A percentile compares a stretch with the other conserved stretches of the same genome.
These are phyloP conservation scores for Nomada ruficornis DNA, from an alignment of 2,888 invertebrate genomes.

Conservation along the genomic window DNA sequence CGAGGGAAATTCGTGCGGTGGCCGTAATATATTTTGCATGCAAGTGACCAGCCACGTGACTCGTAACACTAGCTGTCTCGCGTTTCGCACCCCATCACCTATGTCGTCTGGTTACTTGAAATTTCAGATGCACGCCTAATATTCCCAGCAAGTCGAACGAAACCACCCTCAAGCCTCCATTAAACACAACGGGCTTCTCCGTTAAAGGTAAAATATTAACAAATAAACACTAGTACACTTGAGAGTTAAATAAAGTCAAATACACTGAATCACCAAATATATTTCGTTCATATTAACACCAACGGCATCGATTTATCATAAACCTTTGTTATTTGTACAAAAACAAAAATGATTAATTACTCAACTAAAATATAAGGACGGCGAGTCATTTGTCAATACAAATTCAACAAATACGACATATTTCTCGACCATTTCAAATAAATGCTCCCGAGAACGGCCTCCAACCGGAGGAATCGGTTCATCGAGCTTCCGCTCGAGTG, in stretches of 20 bases:
- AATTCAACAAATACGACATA: not conserved
- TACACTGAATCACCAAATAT: too few relatives aligned
- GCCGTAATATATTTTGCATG: conserved; percentile 7
- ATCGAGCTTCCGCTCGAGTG: not conserved
- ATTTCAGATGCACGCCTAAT: not conserved
- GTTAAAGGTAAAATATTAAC: too few relatives aligned
- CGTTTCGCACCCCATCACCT: not conserved
- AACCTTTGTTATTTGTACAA: too few relatives aligned
- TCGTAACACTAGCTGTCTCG: not conserved
- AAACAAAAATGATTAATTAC: too few relatives aligned
- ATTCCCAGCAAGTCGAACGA: not conserved
- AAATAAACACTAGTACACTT: too few relatives aligned
- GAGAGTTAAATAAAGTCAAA: too few relatives aligned
- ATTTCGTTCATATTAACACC: too few relatives aligned
- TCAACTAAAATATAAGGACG: too few relatives aligned
- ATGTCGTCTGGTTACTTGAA: not conserved
- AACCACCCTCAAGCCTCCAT: too few relatives aligned
- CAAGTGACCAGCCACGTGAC: not conserved
- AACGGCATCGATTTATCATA: too few relatives aligned
- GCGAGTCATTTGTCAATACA: too few relatives aligned
- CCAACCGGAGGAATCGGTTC: not conserved
- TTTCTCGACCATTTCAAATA: not conserved
- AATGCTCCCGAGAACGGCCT: not conserved
- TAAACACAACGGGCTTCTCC: too few relatives aligned
- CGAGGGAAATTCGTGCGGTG: not conserved